Base-by-base conservation (phyloP, 2,888 invertebrate species). In the Lasioglossum figueresi region DNA sequence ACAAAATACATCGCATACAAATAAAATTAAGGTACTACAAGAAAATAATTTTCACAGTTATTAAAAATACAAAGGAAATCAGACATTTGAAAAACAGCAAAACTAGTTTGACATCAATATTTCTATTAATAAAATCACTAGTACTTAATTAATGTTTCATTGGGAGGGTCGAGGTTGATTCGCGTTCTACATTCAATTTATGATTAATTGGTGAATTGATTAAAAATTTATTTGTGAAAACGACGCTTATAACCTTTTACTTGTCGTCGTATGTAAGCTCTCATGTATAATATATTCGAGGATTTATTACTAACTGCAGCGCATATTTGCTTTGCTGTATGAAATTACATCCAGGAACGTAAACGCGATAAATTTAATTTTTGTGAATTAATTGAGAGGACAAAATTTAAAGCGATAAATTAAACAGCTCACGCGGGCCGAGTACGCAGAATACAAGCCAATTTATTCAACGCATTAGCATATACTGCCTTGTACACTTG, bases 381-480 rank as follows among this genome's bases (percentile, higher is more conserved):
- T 34, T 37, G 43, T 63, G 76, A 63, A 76, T 43, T 40, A 19
- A 27, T 76, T 19, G 16, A 66, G 34, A 45, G 45, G 16, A 16
- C 12, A 74, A 40, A 56, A 34, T 45, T 37, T 37, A 27, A 48
- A 34, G 5, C n/a, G 68, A 31, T 66, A 70, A 37, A 63, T 74
- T 23, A 31, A 52, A 75, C 37, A 40, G 52, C 73, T 84, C 27
- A 63, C 37, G 31, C 37, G 75, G 31, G 23, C 37, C 79, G 81
- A 63, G 74, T 77, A 77, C 70, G 48, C 43, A 37, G n/a, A 56
- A 88, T 52, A 52, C 45, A 81, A 37, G 76, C 40, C 74, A 76
- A 85, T 88, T 86, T 83, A 88, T 88, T 88, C 81, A 71, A 56
- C 70, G 16, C 31, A 75, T 75, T 66, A 70, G 77, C 72, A 72